Base-by-base conservation (phyloP, 1,140 invertebrate genomes). In the Tetragonula clypearis region DNA sequence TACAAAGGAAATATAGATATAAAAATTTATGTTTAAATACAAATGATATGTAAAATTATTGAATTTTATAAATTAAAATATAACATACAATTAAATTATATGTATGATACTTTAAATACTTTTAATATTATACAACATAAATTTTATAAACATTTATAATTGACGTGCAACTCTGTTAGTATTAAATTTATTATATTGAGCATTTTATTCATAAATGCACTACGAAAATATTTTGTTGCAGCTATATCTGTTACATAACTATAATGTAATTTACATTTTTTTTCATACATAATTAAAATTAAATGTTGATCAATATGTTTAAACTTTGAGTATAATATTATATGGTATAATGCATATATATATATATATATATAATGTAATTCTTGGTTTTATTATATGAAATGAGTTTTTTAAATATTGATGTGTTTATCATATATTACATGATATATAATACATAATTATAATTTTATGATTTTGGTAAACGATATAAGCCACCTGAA, bases 401-500 rank as follows among this genome's bases (percentile, higher is more conserved):
- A 75, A 75, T 71, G 5, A 71, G 3, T 11, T 41, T 58, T 26
- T 56, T 35, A 26, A 55, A 19, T 19, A 55, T n/a, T 21, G 21
- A 58, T 60, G 6, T 6, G 6, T 60, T 60, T 58, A 55, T 41
- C 1, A 23, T 17, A 9, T 76, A 58, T 58, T 35, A 76, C 35
- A 65, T n/a, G 26, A 26, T n/a, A 65, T 26, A 65, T 65, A 26
- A 65, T 65, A 26, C 23, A 26, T n/a, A 80, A 62, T 71, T 65
- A 49, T 53, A 82, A 85, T 76, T 72, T 62, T 81, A 89, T 58
- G 93, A 81, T 95, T 98, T 98, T 21, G 98, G 97, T 78, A 99
- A 95, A 93, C 97, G 97, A 94, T 99, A 99, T 88, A 98, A 96
- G 56, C 98, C 98, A 88, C 97, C 97, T 66, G 97, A 97, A 91